Conservation (phyloP, 2,888 invertebrate species). For the Drosophila emarginata region DNA sequence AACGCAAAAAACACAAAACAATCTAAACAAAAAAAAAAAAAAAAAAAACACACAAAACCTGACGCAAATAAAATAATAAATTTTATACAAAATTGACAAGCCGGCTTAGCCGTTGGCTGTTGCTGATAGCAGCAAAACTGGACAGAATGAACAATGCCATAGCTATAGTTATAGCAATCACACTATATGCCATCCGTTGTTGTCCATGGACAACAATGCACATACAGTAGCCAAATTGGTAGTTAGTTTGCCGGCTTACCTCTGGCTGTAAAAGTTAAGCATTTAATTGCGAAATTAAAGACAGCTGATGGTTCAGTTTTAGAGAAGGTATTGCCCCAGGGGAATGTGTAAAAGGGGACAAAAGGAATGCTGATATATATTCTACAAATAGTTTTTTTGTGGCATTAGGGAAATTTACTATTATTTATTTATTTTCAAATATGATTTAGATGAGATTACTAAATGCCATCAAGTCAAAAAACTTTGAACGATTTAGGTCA, state of each 20-base stretch:
- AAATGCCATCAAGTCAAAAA: background rate
- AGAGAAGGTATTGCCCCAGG: slow-evolving; percentile 6
- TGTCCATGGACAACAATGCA: slow-evolving; percentile 27
- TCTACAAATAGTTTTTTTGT: background rate
- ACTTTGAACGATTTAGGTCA: background rate
- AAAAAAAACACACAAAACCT: slow-evolving; percentile 44
- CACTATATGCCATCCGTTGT: slow-evolving; percentile 40
- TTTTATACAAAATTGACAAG: slow-evolving; percentile 77
- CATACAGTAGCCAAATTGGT: slow-evolving; percentile 73
- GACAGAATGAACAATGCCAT: slow-evolving; percentile 16
- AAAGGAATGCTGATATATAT: background rate
- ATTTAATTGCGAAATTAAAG: slow-evolving; percentile 76
- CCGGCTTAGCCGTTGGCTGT: slow-evolving; percentile 68
- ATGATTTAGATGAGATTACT: background rate
- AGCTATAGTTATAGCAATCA: background rate
- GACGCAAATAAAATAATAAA: slow-evolving; percentile 78
- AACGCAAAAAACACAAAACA: background rate
- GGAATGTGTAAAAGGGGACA: background rate
- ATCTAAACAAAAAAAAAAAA: slow-evolving; percentile 4
- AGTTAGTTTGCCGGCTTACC: slow-evolving; percentile 63
- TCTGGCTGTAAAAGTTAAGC: slow-evolving; percentile 69
- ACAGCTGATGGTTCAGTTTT: slow-evolving; percentile 42
- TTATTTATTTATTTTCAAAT: background rate
- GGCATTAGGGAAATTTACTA: background rate
- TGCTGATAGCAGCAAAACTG: slow-evolving; percentile 43